Evolutionary conservation across 2,888 invertebrate genomes (phyloP), one percentile per base, ranked within the genome.

Genomic region (Agrochola lychnidis): DNA sequence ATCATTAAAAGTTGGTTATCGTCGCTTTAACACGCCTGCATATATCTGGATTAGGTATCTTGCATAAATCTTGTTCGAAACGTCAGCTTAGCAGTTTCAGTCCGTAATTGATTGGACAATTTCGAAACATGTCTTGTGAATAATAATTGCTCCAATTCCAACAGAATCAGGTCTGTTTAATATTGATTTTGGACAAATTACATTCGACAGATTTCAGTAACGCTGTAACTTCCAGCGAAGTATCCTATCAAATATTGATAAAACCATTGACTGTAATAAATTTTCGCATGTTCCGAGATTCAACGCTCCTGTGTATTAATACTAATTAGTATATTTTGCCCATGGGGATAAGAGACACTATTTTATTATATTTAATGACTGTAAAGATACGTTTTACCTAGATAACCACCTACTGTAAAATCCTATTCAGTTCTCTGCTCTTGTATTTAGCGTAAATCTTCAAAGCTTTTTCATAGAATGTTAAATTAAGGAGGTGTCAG

Each of bases 111-210:
- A 25, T 22, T 3, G 36, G 30, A 16, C 4, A 53, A 53, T 25
- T 75, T 25, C 19, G 16, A 16, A 64, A 25, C 0, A 62, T 45
- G 2, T 48, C 36, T 53, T 53, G 19, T 45, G 30, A 61, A 61
- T 61, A 51, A 66, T 19, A 57, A 48, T 51, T 57, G 19, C 2
- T 2, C 19, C 40, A 48, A 69, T 69, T 42, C 48, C 4, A 68
- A 67, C 25, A 48, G n/a, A 68, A 57, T 67, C 22, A 40, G 14
- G 22, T 30, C 4, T 42, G 69, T 48, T 57, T 42, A 68, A 67
- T 68, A 59, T 68, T 68, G 30, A 19, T 30, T 51, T 42, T 69
- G 30, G 10, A 69, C n/a, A 78, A 78, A 76, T 69, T 48, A 69
- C 40, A n/a, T n/a, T 30, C 1, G 22, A 66, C 57, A 67, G 40